These are phyloP conservation scores for Ommatoiulus sabulosus DNA, from an alignment of 2,888 invertebrate genomes.

Conservation along the genomic window DNA sequence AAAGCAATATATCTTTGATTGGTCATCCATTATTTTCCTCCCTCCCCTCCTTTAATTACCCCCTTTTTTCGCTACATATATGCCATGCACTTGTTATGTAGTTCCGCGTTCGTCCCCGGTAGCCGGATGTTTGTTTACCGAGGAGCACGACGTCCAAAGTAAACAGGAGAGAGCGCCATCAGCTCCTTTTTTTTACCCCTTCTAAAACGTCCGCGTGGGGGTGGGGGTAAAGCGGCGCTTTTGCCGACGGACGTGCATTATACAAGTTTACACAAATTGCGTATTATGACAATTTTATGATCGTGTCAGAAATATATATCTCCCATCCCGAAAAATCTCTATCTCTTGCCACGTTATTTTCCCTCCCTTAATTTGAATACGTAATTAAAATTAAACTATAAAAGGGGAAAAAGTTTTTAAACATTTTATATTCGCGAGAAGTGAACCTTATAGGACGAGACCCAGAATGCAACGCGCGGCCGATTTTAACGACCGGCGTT, in stretches of 20 bases:
- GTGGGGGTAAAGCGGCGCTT: slow-evolving; percentile 7
- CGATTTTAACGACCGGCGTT: slow-evolving; percentile 45
- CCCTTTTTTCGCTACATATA: slow-evolving; percentile 43
- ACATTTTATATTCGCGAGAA: slow-evolving; percentile 35
- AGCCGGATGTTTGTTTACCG: slow-evolving; percentile 48
- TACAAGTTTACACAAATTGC: slow-evolving; percentile 43
- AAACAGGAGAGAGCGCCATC: slow-evolving; percentile 1
- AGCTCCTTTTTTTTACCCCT: not conserved
- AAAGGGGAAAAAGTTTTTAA: slow-evolving; percentile 45
- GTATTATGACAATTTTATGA: slow-evolving; percentile 41
- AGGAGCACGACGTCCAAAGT: slow-evolving; percentile 9
- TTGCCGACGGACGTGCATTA: slow-evolving; percentile 29
- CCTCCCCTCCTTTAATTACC: slow-evolving; percentile 28
- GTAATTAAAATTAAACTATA: slow-evolving; percentile 48
- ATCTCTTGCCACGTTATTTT: not conserved
- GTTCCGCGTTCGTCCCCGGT: slow-evolving; percentile 4
- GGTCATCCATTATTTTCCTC: not conserved
- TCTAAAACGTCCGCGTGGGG: not conserved
- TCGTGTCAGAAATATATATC: slow-evolving; percentile 17
- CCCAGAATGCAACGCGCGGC: slow-evolving; percentile 26
- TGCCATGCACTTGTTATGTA: slow-evolving; percentile 37
- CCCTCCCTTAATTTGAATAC: slow-evolving; percentile 38
- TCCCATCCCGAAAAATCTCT: not conserved
- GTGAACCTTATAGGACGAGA: not conserved
- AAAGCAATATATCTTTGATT: slow-evolving; percentile 44